Evolutionary conservation across 2,113 vertebrate species (phyloP), one percentile per base, ranked within the genome.

Genomic region (Phylloscopus trochilus): DNA sequence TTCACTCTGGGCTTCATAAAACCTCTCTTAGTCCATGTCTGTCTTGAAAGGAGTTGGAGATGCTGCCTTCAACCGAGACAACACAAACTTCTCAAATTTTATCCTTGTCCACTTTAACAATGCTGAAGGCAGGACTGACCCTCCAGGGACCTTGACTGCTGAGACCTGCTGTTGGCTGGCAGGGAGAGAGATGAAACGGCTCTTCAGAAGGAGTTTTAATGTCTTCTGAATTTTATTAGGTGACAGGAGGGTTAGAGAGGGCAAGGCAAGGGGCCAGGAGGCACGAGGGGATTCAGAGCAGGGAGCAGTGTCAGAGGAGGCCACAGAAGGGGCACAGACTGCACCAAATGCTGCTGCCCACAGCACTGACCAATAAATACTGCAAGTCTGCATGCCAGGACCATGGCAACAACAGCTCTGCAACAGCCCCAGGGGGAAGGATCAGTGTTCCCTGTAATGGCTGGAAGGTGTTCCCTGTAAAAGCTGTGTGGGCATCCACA

Each of bases 341-440:
- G 31, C 41, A 7, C 15, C 2, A 0, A 39, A n/a, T 2, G 37
- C 49, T 35, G 26, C 63, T 33, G 27, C 74, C 39, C 33, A 26
- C 1, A 1, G 60, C 75, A 15, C n/a, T 1, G 5, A 43, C 19
- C 27, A 3, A 23, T 0, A 28, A 27, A 37, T 4, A 1, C 19
- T 21, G 24, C 52, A 58, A 3, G 15, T 35, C 13, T 39, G 37
- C 58, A 9, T 0, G 2, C 19, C 55, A 66, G 66, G 35, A 44
- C 26, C 13, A 3, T 0, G 1, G 13, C 1, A 21, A 26, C 13
- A 43, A 11, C 53, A 76, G 28, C 22, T 31, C 68, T 89, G 47
- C 53, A 55, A 7, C 19, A 81, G 41, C 60, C 60, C 28, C 4
- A 0, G 6, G 9, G 8, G 4, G 27, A 52, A 52, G n/a, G 19